Evolutionary conservation across 1,140 invertebrate species (phyloP).

Genomic region (Cheumatopsyche charites): DNA sequence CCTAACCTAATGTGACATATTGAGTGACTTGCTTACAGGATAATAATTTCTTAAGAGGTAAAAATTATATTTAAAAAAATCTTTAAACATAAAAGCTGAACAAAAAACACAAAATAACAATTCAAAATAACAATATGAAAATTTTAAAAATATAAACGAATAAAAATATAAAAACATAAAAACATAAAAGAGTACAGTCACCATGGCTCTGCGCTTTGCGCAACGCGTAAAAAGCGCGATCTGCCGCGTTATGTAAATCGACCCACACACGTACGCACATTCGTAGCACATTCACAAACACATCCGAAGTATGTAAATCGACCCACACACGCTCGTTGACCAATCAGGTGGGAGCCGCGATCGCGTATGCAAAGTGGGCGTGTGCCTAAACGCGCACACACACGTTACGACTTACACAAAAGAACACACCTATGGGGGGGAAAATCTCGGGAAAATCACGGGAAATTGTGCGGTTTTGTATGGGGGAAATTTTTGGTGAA

Average conservation of each 20-base stretch:
- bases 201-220: neutral
- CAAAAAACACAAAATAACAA: no score
- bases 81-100: no score
- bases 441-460: neutral
- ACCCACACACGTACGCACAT: slow-evolving; percentile 29
- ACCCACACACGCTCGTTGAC: slow-evolving; percentile 34
- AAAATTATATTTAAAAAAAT: no score
- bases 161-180: no score
- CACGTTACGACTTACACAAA: neutral
- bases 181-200: neutral
- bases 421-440: neutral
- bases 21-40: no score
- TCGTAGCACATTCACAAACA: no score
- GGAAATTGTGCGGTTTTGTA: neutral
- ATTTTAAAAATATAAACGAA: no score
- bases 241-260: slow-evolving; percentile 45
- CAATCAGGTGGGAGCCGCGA: slow-evolving; percentile 35
- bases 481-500: neutral
- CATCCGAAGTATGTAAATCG: no score
- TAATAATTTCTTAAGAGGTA: no score
- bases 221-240: slow-evolving; percentile 26
- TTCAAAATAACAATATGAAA: no score
- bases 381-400: slow-evolving; percentile 26
- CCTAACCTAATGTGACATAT: no score
- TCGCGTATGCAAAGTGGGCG: slow-evolving; percentile 47